A percentile compares a stretch with the other conserved stretches of the same genome.
Evolutionary conservation across 2,888 invertebrate species (phyloP).

Genomic region (Xestia c-nigrum): DNA sequence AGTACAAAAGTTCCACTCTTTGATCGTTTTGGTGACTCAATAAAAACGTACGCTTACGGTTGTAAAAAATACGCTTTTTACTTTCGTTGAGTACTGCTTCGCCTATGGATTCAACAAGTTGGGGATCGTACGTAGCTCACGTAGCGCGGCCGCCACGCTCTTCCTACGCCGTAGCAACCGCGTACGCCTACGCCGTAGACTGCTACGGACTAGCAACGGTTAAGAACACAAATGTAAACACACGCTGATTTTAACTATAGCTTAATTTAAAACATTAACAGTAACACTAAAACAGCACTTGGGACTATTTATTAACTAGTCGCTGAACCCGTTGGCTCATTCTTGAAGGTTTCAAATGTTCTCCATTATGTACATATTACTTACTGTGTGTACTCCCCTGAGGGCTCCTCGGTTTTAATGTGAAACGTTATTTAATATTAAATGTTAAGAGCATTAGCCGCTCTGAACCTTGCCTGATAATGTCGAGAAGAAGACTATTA

Average conservation of each 20-base stretch:
- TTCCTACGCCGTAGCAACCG: neutral
- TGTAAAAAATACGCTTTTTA: neutral
- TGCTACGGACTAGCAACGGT: neutral
- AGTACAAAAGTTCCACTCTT: neutral
- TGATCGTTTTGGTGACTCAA: too few relatives aligned
- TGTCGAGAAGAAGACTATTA: neutral
- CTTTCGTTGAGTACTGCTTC: neutral
- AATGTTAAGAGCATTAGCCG: neutral
- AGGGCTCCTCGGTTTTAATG: conserved; percentile 9
- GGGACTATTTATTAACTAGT: conserved; percentile 27
- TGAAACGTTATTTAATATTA: conserved; percentile 25
- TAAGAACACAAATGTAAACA: neutral
- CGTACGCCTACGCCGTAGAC: neutral
- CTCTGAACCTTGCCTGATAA: neutral
- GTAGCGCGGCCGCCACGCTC: neutral
- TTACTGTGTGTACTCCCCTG: conserved; percentile 19
- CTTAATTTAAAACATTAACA: neutral
- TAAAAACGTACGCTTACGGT: too few relatives aligned
- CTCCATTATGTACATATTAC: conserved; percentile 29
- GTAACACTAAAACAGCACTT: neutral
- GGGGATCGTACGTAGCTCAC: neutral
- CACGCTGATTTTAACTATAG: neutral
- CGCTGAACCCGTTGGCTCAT: conserved; percentile 8
- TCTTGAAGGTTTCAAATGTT: conserved; percentile 41
- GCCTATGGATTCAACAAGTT: neutral